Conservation (phyloP, 2,888 invertebrate species). For the Clivina fossor region DNA sequence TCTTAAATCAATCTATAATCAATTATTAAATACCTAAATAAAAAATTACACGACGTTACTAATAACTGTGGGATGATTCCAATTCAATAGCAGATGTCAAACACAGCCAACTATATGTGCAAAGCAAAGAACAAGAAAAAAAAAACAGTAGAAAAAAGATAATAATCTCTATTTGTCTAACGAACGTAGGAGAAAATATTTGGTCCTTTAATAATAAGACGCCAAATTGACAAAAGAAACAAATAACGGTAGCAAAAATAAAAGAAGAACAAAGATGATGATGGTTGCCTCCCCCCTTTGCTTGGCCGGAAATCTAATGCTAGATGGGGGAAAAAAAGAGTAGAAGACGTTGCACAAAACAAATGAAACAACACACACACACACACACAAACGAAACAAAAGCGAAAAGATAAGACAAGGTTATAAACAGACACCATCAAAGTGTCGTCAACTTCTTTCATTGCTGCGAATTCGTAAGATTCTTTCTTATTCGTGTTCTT, state of each 20-base stretch:
- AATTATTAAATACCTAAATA: too few species aligned
- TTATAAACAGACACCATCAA: conserved; percentile 34
- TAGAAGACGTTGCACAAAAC: not conserved
- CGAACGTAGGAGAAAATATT: not conserved
- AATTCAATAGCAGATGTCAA: too few species aligned
- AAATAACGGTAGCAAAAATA: conserved; percentile 14
- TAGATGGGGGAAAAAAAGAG: too few species aligned
- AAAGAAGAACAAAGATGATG: too few species aligned
- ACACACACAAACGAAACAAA: conserved; percentile 30
- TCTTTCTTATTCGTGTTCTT: conserved; percentile 24
- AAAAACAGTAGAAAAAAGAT: not conserved
- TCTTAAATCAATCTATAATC: too few species aligned
- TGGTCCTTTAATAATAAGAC: not conserved
- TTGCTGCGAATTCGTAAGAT: too few species aligned
- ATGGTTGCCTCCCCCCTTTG: too few species aligned
- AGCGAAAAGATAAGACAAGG: conserved; percentile 32
- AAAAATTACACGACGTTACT: too few species aligned
- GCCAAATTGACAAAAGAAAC: conserved; percentile 19
- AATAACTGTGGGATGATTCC: too few species aligned
- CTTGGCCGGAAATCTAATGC: too few species aligned
- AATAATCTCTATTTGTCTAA: not conserved
- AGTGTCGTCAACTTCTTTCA: conserved; percentile 33
- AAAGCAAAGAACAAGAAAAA: too few species aligned
- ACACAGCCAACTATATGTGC: too few species aligned
- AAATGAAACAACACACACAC: conserved; percentile 1